These are phyloP conservation scores for Passer domesticus DNA, from an alignment of 2,113 vertebrate genomes.

Conservation along the genomic window DNA sequence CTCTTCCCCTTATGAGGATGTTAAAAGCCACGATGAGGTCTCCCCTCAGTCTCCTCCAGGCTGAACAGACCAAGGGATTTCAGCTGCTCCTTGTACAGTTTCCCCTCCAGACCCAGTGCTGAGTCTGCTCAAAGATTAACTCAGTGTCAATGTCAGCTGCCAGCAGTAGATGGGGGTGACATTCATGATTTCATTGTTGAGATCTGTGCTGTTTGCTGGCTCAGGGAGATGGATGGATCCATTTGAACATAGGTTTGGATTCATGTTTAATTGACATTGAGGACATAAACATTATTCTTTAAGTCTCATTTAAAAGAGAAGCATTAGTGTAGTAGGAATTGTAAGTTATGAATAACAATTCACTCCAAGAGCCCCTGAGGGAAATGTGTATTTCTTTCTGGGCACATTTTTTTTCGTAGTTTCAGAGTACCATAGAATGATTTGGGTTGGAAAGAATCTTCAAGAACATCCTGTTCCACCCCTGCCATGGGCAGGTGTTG, in stretches of 20 bases:
- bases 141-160: background rate
- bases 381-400: background rate
- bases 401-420: background rate
- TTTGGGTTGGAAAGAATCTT: background rate
- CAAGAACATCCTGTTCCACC: background rate
- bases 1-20: background rate
- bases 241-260: background rate
- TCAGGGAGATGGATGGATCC: background rate
- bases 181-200: background rate
- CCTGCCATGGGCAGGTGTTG: background rate
- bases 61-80: background rate
- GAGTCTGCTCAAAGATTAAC: background rate
- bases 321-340: background rate
- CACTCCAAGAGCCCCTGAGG: background rate
- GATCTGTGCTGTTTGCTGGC: background rate
- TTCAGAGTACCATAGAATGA: background rate
- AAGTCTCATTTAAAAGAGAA: background rate
- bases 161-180: background rate
- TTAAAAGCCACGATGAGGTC: background rate
- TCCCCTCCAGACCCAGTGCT: background rate
- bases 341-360: background rate
- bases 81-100: background rate
- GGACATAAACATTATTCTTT: background rate
- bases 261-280: background rate
- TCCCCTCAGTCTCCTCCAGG: background rate